A percentile compares a stretch with the other conserved stretches of the same genome.
These are phyloP conservation scores for Heliconius charithonia DNA, from an alignment of 2,888 invertebrate genomes.

Conservation along the genomic window DNA sequence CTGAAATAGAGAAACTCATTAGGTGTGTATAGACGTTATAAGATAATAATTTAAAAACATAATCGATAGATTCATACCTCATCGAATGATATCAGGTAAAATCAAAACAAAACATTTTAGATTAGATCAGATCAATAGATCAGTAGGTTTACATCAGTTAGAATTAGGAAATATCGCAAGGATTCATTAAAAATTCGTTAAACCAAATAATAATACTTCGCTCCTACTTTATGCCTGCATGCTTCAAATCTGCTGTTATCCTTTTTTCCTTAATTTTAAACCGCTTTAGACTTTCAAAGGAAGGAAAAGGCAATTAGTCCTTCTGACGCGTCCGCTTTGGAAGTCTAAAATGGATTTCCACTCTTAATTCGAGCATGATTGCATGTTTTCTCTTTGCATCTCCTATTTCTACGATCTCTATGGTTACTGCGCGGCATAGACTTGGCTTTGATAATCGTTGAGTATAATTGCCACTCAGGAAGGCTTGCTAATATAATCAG, in stretches of 20 bases:
- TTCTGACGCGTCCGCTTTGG: slow-evolving; percentile 52
- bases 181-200: slow-evolving; percentile 32
- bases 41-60: neutral
- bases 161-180: slow-evolving; percentile 12
- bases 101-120: slow-evolving; percentile 8
- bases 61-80: slow-evolving; percentile 2
- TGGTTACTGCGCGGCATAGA: slow-evolving; percentile 84
- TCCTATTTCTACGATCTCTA: slow-evolving; percentile 83
- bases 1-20: slow-evolving; percentile 6
- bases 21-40: neutral
- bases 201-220: slow-evolving; percentile 56
- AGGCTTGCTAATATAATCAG: slow-evolving; percentile 68
- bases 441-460: slow-evolving; percentile 79
- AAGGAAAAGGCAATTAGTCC: slow-evolving; percentile 43
- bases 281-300: slow-evolving; percentile 65
- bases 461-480: slow-evolving; percentile 69
- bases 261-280: slow-evolving; percentile 59
- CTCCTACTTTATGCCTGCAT: slow-evolving; percentile 82
- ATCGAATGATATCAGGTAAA: slow-evolving; percentile 25
- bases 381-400: slow-evolving; percentile 80
- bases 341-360: slow-evolving; percentile 64
- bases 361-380: slow-evolving; percentile 68
- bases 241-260: slow-evolving; percentile 69
- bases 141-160: slow-evolving; percentile 8
- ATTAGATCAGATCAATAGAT: neutral